Base-by-base conservation (phyloP, 92 coral and sea anemone genomes). In the Actinostola sp. region DNA sequence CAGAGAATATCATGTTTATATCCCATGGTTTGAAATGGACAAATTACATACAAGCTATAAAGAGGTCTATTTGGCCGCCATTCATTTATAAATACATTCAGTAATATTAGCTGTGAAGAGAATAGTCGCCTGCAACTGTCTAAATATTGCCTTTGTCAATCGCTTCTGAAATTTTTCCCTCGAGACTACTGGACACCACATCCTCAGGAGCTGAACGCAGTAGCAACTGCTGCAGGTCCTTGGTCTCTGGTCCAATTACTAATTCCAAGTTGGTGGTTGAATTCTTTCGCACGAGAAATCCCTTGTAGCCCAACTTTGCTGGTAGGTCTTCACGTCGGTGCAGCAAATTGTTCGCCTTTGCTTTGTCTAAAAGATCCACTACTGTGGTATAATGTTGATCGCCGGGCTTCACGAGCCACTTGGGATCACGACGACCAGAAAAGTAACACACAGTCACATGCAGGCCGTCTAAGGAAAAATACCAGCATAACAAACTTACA, bases 371-470 rank as follows among this genome's bases (percentile, higher is more conserved):
- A 17, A 56, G 63, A 26, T 16, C 24, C 29, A 17, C 11, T 21
- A 82, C 76, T 26, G 28, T 8, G 0, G 25, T 51, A 3, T 75
- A 76, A 21, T 49, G 59, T 30, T 67, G 56, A 63, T 82, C 63
- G 25, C 30, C 62, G 38, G 68, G n/a, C 0, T 57, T 14, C 27
- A 78, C 29, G 25, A 33, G 20, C 83, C 83, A 78, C 11, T 21
- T 32, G 2, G 83, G 83, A 33, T 78, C 70, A 28, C 71, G 84
- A 17, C 77, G 67, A 41, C 84, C 84, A 60, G 84, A 69, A 43
- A 78, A 68, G 5, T 36, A 14, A 0, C 43, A 0, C 77, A 77
- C 14, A 21, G 76, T 67, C 4, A 77, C 49, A 7, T 14, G 44
- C 0, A 72, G 33, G 20, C 27, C 38, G 2, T 62, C 78, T 72